Conservation (phyloP, 2,113 vertebrate genomes). For the Glaucomys volans region DNA sequence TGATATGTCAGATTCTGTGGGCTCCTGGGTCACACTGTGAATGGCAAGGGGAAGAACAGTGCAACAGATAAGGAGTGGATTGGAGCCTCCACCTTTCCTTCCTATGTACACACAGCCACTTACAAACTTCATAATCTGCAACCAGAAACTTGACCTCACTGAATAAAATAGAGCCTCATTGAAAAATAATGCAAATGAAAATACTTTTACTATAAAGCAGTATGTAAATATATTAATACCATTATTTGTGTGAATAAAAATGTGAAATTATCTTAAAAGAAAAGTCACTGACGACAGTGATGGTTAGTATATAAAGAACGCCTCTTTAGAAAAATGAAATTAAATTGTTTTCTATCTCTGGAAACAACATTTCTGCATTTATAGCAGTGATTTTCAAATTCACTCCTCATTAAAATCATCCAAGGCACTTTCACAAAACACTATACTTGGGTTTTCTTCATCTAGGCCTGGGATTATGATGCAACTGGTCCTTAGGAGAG, state of each 20-base stretch:
- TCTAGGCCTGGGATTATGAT: not conserved
- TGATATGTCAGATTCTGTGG: not conserved
- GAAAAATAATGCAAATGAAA: conserved; percentile 33
- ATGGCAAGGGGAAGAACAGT: not conserved
- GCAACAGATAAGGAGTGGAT: not conserved
- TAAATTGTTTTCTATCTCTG: not conserved
- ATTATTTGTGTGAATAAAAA: not conserved
- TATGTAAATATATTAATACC: not conserved
- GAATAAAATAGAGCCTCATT: not conserved
- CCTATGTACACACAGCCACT: not conserved
- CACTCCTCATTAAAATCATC: not conserved
- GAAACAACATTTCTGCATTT: not conserved
- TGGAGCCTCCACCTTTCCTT: not conserved
- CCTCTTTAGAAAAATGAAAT: not conserved
- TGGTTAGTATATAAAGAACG: not conserved
- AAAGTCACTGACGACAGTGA: not conserved
- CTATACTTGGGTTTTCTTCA: not conserved
- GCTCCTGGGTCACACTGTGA: not conserved
- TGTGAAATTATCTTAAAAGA: conserved; percentile 19
- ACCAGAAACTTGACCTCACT: not conserved
- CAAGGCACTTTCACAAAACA: not conserved
- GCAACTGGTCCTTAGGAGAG: not conserved
- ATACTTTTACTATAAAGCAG: not conserved
- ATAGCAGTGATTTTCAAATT: not conserved
- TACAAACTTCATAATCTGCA: not conserved